Base-by-base conservation (phyloP, 30 jellyfish, hydroid and myxozoan genomes). In the Aurelia sp. region DNA sequence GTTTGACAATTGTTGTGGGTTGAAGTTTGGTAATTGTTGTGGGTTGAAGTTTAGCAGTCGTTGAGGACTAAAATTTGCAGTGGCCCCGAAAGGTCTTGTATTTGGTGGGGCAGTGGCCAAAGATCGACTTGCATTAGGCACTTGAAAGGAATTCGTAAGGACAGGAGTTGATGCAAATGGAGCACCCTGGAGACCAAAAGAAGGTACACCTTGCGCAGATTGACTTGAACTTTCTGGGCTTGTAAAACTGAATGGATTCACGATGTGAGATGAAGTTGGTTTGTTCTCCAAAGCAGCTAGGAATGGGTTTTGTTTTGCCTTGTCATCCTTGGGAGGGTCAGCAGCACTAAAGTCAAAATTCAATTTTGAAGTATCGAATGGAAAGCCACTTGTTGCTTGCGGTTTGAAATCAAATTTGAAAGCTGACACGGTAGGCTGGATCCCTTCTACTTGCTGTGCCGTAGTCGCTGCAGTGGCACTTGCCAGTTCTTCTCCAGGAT, bases 201-300 rank as follows among this genome's bases (percentile, higher is more conserved):
- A 44, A 44, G 55, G 55, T 16, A 44, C 9, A 44, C 15, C 55
- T 44, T 8, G 55, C 15, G 55, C 15, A 44, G 55, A 44, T 44
- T 44, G 55, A 10, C 55, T 44, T 44, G 80, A 17, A 11, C 17
- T 77, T 16, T 47, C 86, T 17, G 66, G 22, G 12, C 41, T 48
- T 10, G 90, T 73, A 59, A 74, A 73, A 55, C 76, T 86, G 30
- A 86, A 86, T 10, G 90, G 22, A 47, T 55, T 74, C 11, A 73
- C 84, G 18, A 84, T 57, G 16, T 77, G 13, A 59, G 79, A 44
- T 72, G 85, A 65, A n/a, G 64, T 51, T 11, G 89, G 51, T 22
- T 48, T 27, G 62, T 31, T 66, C n/a, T 69, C 66, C 8, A 65
- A 2, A 16, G 85, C 91, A 52, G 79, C 85, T 15, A 68, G 74